Evolutionary conservation across 2,888 invertebrate species (phyloP), one percentile per base, ranked within the genome.

Genomic region (Drosophila affinis): DNA sequence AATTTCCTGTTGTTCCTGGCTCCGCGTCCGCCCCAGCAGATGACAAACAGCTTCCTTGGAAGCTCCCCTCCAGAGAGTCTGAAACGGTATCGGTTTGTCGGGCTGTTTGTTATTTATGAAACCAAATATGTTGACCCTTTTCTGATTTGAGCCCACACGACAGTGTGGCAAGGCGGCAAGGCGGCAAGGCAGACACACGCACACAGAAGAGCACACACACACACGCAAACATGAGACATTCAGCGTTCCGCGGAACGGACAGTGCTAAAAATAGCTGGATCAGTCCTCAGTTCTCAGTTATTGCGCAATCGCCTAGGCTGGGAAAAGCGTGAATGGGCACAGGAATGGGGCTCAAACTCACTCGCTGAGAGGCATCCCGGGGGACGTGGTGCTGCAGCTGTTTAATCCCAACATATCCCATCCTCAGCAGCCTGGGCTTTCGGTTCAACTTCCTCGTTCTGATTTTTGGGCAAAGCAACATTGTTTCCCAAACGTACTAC

Each of bases 221-320:
- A 21, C 21, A 44, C 32, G 46, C 14, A 12, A 39, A 6, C 14
- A 39, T 39, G 57, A 44, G 64, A 64, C 56, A 70, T 46, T 54
- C 71, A 54, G 62, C 47, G 70, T 61, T 70, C 53, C 69, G 56
- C 61, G 51, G 60, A 70, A 70, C 51, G 48, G 29, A 29, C 29
- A 29, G 29, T 29, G 58, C 72, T 72, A 71, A 71, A 71, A 72
- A 72, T 71, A 72, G 71, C 70, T 58, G 24, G 27, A 61, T 61
- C 49, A 52, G 60, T 49, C 59, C 46, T 45, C 69, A 7, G 51
- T 63, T 48, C 71, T 52, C 75, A 57, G 32, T 56, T 79, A 79
- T 85, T 85, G 86, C 84, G 84, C 84, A 85, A 85, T 82, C 86
- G 84, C 65, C 74, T 58, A 60, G 63, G 27, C 54, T 39, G 60